Evolutionary conservation across 2,113 vertebrate genomes (phyloP).

Genomic region (Mus musculus): GRCm39 chr2:152300501-152301000

Average conservation of each 20-base stretch:
- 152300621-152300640: background rate
- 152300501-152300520: background rate
- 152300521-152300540: background rate
- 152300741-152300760: background rate
- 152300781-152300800: background rate
- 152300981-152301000: conserved; percentile 1
- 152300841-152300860: background rate
- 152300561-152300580: background rate
- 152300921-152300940: conserved; percentile 57
- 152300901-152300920: background rate
- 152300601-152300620: background rate
- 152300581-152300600: background rate
- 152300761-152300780: background rate
- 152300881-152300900: background rate
- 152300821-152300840: background rate
- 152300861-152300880: background rate
- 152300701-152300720: background rate
- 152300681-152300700: background rate
- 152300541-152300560: background rate
- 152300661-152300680: background rate
- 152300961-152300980: background rate
- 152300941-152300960: background rate
- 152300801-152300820: background rate
- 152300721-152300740: background rate
- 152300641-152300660: background rate